Percentiles rank a stretch among this genome's conserved stretches.
Evolutionary conservation across 2,888 invertebrate genomes (phyloP).

Genomic region (Andrena bicolor): DNA sequence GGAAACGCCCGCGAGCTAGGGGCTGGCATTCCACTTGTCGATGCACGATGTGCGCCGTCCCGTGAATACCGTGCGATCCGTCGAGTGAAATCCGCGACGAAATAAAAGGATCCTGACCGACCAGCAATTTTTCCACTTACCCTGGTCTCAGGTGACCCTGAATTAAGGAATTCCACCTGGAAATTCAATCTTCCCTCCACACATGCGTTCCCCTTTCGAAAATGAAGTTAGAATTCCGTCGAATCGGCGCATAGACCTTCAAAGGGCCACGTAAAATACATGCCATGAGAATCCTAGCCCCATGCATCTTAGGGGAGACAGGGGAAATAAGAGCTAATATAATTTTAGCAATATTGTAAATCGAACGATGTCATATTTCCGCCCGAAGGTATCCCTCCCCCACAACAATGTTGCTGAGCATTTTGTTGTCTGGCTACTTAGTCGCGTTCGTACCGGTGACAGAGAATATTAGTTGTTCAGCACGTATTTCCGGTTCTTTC

Average conservation of each 20-base stretch:
- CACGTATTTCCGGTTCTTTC: too few species aligned
- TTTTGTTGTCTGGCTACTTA: too few species aligned
- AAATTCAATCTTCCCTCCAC: slow-evolving; percentile 38
- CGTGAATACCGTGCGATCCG: slow-evolving; percentile 32
- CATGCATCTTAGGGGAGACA: not conserved
- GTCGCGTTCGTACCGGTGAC: too few species aligned
- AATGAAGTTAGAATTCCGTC: slow-evolving; percentile 40
- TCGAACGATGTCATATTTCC: too few species aligned
- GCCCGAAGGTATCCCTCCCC: too few species aligned
- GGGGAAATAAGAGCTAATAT: too few species aligned
- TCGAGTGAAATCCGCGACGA: not conserved
- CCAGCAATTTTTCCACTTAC: not conserved
- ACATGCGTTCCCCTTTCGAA: not conserved
- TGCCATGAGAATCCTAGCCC: not conserved
- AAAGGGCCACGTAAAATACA: slow-evolving; percentile 11
- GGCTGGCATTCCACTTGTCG: slow-evolving; percentile 14
- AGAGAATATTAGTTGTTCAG: too few species aligned
- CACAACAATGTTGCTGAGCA: too few species aligned
- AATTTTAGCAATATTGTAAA: too few species aligned
- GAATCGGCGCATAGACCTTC: slow-evolving; percentile 31
- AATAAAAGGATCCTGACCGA: not conserved
- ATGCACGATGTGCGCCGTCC: slow-evolving; percentile 25
- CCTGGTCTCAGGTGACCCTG: not conserved
- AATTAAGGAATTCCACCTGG: slow-evolving; percentile 38
- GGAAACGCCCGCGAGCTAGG: slow-evolving; percentile 14